These are phyloP conservation scores for Mareca penelope DNA, from an alignment of 2,797 vertebrate genomes.

Conservation along the genomic window DNA sequence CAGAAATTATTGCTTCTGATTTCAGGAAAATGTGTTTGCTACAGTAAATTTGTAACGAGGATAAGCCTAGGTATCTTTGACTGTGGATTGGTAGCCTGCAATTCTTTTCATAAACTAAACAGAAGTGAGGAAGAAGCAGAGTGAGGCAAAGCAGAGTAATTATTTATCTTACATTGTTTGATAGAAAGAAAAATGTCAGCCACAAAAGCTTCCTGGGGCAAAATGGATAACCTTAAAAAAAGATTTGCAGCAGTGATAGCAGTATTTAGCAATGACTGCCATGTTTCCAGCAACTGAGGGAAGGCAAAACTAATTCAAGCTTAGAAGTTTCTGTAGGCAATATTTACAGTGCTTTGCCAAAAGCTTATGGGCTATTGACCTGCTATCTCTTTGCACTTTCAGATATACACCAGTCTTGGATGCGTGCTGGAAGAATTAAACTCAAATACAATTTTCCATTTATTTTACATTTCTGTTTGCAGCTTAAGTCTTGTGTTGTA, in stretches of 20 bases:
- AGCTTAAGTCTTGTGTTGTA: not conserved
- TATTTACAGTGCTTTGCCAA: not conserved
- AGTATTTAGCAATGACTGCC: not conserved
- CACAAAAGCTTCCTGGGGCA: slow-evolving; percentile 34
- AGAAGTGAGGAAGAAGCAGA: not conserved
- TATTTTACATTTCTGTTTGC: not conserved
- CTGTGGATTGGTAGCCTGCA: not conserved
- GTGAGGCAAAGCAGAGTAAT: not conserved
- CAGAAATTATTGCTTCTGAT: not conserved
- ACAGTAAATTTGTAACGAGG: not conserved
- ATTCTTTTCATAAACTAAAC: slow-evolving; percentile 9
- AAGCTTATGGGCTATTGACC: not conserved
- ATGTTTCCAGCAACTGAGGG: not conserved
- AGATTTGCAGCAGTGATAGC: slow-evolving; percentile 19
- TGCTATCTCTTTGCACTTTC: not conserved
- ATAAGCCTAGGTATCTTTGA: not conserved
- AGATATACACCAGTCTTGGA: not conserved
- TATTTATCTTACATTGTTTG: slow-evolving; percentile 32
- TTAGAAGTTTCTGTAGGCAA: not conserved
- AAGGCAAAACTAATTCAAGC: not conserved
- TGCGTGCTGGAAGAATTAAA: not conserved
- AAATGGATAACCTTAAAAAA: slow-evolving; percentile 28
- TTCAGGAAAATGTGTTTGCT: not conserved
- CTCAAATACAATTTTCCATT: not conserved
- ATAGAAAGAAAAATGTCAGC: slow-evolving; percentile 29